These are phyloP conservation scores for Coregonus suidteri DNA, from an alignment of 2,797 vertebrate genomes.

Conservation along the genomic window DNA sequence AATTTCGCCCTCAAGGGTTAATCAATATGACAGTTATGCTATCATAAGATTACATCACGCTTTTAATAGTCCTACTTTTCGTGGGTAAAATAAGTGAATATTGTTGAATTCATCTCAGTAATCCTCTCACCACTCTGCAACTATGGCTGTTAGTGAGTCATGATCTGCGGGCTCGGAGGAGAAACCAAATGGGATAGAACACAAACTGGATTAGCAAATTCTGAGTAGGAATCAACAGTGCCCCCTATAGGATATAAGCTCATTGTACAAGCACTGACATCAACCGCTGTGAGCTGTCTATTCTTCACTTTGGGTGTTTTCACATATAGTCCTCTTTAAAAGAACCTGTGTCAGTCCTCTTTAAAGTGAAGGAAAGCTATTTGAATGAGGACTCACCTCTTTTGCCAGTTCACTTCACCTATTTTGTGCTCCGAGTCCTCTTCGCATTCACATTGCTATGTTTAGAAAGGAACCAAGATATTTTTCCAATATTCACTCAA, in stretches of 20 bases:
- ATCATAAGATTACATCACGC: not conserved
- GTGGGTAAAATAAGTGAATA: not conserved
- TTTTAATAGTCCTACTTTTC: not conserved
- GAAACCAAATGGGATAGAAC: not conserved
- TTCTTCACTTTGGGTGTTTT: too few species aligned
- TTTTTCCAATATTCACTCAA: too few species aligned
- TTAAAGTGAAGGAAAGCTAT: too few species aligned
- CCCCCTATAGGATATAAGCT: slow-evolving; percentile 60
- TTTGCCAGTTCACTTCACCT: too few species aligned
- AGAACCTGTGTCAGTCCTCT: too few species aligned
- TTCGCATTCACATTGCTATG: too few species aligned
- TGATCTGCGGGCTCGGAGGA: not conserved
- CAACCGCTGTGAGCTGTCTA: not conserved
- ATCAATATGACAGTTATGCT: not conserved
- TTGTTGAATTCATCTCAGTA: not conserved
- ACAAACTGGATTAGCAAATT: slow-evolving; percentile 53
- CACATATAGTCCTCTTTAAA: too few species aligned
- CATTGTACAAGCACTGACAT: slow-evolving; percentile 12
- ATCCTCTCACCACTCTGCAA: not conserved
- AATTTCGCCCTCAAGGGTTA: not conserved
- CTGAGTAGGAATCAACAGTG: slow-evolving; percentile 61
- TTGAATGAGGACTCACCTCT: too few species aligned
- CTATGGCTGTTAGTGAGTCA: not conserved
- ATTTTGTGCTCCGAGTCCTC: too few species aligned
- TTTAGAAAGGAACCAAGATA: too few species aligned